Evolutionary conservation across 2,797 vertebrate genomes (phyloP).

Genomic region (Anableps anableps): DNA sequence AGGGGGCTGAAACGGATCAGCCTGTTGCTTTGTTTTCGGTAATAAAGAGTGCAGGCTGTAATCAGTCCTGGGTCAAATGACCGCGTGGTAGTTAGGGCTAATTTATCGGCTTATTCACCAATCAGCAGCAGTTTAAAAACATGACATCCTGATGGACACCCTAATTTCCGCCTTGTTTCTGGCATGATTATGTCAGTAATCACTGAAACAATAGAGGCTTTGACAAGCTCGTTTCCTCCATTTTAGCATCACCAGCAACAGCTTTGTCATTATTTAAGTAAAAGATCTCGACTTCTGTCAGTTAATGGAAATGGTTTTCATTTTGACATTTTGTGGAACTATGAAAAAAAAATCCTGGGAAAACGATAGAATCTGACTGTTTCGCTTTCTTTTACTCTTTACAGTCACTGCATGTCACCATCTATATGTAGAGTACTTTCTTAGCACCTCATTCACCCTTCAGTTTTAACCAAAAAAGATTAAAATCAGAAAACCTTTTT

Average conservation of each 20-base stretch:
- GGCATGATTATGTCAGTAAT: not conserved
- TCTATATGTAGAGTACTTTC: too few relatives aligned
- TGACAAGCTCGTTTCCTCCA: not conserved
- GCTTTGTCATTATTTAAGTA: not conserved
- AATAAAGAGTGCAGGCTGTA: not conserved
- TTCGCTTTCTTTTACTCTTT: not conserved
- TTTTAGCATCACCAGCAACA: not conserved
- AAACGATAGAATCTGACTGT: not conserved
- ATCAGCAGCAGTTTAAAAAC: conserved; percentile 1
- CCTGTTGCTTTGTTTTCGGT: not conserved
- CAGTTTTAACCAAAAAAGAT: too few relatives aligned
- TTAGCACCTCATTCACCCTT: too few relatives aligned
- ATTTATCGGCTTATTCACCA: not conserved
- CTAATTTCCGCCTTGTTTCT: conserved; percentile 1
- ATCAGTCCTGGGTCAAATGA: not conserved
- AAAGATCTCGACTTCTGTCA: not conserved
- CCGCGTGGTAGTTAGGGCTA: not conserved
- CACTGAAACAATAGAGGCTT: conserved; percentile 5
- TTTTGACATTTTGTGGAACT: not conserved
- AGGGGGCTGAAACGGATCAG: not conserved
- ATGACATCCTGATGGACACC: not conserved
- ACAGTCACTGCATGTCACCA: too few relatives aligned
- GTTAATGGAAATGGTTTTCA: not conserved
- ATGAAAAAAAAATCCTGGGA: too few relatives aligned
- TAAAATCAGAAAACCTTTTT: too few relatives aligned